A percentile compares a stretch with the other conserved stretches of the same genome.
phyloP scores from a whole-genome alignment of 2,113 vertebrate genomes.

The Cyanoderma ruficeps region DNA sequence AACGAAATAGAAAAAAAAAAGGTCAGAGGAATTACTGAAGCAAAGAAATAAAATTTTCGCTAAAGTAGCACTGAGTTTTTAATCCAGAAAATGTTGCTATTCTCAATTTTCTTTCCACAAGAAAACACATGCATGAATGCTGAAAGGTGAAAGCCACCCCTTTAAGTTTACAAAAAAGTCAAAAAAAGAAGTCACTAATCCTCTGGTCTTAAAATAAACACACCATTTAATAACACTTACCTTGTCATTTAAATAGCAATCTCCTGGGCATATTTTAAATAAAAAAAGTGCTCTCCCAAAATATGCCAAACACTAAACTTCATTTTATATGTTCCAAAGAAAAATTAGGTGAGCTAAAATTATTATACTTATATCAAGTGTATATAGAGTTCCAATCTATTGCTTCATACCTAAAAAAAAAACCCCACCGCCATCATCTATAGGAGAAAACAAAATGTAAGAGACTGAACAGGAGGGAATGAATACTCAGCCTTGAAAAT shows the following conservation, averaged over 20 bases:
- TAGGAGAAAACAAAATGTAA: neutral
- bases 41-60: conserved; percentile 7
- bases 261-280: neutral
- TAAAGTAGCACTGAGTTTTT: neutral
- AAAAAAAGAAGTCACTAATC: neutral
- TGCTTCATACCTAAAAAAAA: neutral
- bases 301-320: neutral
- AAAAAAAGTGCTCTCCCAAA: neutral
- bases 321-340: neutral
- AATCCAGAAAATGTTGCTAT: neutral
- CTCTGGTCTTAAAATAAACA: conserved; percentile 3
- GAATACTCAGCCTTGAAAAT: neutral
- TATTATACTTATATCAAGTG: neutral
- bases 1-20: neutral
- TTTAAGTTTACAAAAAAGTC: neutral
- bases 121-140: neutral
- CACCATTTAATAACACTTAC: conserved; percentile 4
- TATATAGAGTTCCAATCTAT: neutral
- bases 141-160: neutral
- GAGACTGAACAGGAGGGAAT: neutral
- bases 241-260: conserved; percentile 23
- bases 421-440: neutral
- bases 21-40: conserved; percentile 18
- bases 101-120: neutral
- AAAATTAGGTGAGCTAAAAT: neutral